Conservation (phyloP, 1,140 invertebrate genomes). For the Brachionus sp. region DNA sequence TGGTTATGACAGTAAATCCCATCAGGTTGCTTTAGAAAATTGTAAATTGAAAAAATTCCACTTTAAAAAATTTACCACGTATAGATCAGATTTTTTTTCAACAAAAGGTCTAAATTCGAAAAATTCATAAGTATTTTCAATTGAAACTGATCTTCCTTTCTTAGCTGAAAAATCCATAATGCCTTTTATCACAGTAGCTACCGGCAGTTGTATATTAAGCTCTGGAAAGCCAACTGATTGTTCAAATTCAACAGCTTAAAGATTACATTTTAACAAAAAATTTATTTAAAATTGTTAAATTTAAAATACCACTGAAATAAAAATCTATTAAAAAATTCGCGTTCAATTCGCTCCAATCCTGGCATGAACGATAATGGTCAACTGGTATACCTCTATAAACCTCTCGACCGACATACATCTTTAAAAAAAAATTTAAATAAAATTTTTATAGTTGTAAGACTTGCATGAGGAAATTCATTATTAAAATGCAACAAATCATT, state of each 20-base stretch:
- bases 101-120: conserved; percentile 29
- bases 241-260: neutral
- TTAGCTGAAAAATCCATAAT: neutral
- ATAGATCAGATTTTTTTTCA: conserved; percentile 19
- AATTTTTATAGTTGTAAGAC: neutral
- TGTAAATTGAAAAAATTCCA: neutral
- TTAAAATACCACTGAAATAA: conserved; percentile 7
- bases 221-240: conserved; percentile 10
- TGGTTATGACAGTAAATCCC: conserved; percentile 27
- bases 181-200: neutral
- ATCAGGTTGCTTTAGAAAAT: conserved; percentile 2
- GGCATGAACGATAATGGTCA: conserved; percentile 16
- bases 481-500: conserved; percentile 39
- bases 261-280: neutral
- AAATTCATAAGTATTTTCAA: conserved; percentile 28
- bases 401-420: neutral
- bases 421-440: neutral
- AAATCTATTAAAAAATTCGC: conserved; percentile 42
- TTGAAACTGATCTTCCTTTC: neutral
- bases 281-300: neutral
- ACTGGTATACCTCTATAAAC: conserved; percentile 38
- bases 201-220: neutral
- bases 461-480: conserved; percentile 22
- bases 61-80: conserved; percentile 9
- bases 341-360: conserved; percentile 20